These are phyloP conservation scores for Linnaemya tessellans DNA, from an alignment of 2,888 invertebrate genomes.

Conservation along the genomic window DNA sequence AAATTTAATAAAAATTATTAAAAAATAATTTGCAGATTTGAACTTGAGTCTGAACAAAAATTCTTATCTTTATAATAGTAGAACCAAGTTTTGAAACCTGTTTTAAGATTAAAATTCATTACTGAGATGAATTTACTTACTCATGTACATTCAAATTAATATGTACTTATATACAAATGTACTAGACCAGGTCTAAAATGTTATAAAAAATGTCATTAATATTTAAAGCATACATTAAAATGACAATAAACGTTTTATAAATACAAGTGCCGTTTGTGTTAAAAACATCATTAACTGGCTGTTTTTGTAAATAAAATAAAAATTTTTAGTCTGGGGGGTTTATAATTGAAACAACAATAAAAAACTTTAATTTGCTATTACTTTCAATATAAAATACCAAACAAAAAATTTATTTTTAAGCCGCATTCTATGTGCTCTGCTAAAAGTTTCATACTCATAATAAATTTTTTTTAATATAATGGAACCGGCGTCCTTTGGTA, in stretches of 20 bases:
- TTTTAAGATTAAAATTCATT: not conserved
- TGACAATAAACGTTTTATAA: not conserved
- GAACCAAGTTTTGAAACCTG: no score
- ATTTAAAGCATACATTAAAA: constrained; percentile 9
- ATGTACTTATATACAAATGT: not conserved
- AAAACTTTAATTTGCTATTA: no score
- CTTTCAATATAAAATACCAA: not conserved
- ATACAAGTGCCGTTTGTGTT: not conserved
- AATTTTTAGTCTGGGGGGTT: no score
- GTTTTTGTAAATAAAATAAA: not conserved
- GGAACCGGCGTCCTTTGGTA: no score
- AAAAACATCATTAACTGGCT: not conserved
- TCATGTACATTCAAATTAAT: not conserved
- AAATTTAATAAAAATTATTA: no score
- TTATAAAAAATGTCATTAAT: not conserved
- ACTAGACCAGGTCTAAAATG: not conserved
- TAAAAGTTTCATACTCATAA: no score
- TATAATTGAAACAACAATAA: no score
- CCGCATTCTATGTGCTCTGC: no score
- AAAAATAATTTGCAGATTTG: no score
- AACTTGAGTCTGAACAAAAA: no score
- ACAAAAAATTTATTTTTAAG: not conserved
- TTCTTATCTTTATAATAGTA: no score
- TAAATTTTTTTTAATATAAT: no score
- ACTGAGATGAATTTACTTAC: not conserved